Evolutionary conservation across 2,113 vertebrate species (phyloP), one percentile per base, ranked within the genome.

Genomic region (Excalfactoria chinensis): DNA sequence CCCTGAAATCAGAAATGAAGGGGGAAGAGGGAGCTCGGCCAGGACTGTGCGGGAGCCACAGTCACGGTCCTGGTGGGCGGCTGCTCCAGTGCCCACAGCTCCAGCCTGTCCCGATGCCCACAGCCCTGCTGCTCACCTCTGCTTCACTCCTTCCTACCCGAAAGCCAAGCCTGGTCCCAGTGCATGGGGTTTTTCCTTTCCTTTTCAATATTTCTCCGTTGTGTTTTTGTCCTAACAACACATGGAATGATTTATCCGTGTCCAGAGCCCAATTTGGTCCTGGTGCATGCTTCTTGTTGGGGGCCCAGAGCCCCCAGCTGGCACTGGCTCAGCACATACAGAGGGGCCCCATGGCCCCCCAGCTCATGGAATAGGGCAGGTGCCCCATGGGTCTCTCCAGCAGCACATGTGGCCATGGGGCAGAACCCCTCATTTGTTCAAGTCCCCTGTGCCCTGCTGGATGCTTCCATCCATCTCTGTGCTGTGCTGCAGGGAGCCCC

Each of bases 241-340:
- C 91, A 92, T 96, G 94, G 96, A 92, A 93, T 70, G 71, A 70
- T 94, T 96, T 96, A 95, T 90, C 89, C 26, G 0, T 15, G 62
- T 68, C 89, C 2, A 0, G 77, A 87, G 83, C 68, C 67, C 53
- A 26, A 37, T 69, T 93, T 74, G 60, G 74, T 89, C 74, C 60
- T 78, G 64, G 70, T 40, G n/a, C 12, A 16, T 84, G 90, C 70
- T 60, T n/a, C 51, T 86, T 35, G 62, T 66, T 66, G 44, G 63
- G 75, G 69, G 37, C 40, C 80, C 4, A 6, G 84, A 79, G 35
- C 48, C 43, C 55, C 3, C 9, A 43, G 68, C 60, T 90, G 80
- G 44, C 64, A 49, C n/a, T 0, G 0, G 46, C 10, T 7, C 1
- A 0, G 41, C 48, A 13, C 59, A 53, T 0, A 1, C 1, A 1